Evolutionary conservation across 2,797 vertebrate genomes (phyloP).

Genomic region (Falco columbarius): DNA sequence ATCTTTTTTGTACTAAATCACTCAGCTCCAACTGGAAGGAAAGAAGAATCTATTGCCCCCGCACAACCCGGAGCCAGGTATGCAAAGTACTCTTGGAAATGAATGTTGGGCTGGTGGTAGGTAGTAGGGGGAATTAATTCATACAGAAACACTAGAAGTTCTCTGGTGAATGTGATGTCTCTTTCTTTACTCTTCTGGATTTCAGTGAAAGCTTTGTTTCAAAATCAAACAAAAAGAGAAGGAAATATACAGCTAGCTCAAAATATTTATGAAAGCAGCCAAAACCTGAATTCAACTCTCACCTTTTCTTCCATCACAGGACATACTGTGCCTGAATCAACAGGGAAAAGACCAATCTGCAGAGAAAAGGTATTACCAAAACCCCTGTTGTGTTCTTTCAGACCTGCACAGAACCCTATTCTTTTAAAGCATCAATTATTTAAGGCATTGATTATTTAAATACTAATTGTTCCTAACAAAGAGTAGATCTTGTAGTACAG

Average conservation of each 20-base stretch:
- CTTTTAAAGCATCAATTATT: background rate
- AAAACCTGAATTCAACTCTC: background rate
- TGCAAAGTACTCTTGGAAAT: background rate
- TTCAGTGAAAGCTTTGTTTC: background rate
- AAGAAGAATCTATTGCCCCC: background rate
- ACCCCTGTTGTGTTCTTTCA: background rate
- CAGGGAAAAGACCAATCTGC: background rate
- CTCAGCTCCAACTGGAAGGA: background rate
- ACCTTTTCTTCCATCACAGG: background rate
- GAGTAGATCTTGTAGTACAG: background rate
- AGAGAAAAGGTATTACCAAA: background rate
- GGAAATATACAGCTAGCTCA: background rate
- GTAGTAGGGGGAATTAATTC: background rate
- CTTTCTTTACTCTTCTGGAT: background rate
- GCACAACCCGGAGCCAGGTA: background rate
- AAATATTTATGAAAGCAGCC: background rate
- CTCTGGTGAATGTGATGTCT: background rate
- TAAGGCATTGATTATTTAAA: background rate
- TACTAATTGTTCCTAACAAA: background rate
- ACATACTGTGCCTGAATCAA: background rate
- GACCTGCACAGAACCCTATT: background rate
- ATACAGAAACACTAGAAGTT: background rate
- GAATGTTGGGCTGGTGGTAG: background rate
- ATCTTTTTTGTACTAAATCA: background rate
- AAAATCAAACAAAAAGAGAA: background rate